These are phyloP conservation scores for Rotaria macrura DNA, from an alignment of 2,888 invertebrate genomes.

Conservation along the genomic window DNA sequence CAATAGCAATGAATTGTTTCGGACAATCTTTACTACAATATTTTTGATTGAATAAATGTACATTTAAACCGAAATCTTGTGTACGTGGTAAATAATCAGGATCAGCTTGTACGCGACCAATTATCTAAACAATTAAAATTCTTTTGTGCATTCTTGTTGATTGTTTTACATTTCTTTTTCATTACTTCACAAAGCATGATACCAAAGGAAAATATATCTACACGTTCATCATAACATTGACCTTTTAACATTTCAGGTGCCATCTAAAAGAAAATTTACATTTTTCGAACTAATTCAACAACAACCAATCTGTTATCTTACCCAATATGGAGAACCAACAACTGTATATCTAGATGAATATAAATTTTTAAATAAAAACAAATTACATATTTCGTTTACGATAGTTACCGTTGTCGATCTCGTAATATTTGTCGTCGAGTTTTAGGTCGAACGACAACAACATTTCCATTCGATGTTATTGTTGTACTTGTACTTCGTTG, in stretches of 20 bases:
- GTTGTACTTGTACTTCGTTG: conserved; percentile 16
- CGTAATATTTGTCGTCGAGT: neutral
- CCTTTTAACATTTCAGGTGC: conserved; percentile 97
- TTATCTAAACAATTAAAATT: conserved; percentile 56
- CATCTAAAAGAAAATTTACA: conserved; percentile 55
- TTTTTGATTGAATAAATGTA: conserved; percentile 69
- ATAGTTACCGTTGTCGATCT: conserved; percentile 12
- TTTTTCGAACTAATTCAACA: neutral
- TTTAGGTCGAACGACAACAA: conserved; percentile 1
- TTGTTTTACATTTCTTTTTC: neutral
- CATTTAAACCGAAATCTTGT: conserved; percentile 80
- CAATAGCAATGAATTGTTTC: conserved; percentile 72
- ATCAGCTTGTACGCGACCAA: conserved; percentile 84
- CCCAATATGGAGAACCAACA: conserved; percentile 12
- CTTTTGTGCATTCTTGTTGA: neutral
- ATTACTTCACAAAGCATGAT: conserved; percentile 75
- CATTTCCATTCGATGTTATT: neutral
- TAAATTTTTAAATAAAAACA: neutral
- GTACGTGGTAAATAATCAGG: conserved; percentile 82
- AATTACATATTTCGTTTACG: no score
- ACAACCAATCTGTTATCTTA: neutral
- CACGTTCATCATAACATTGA: conserved; percentile 85
- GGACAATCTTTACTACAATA: conserved; percentile 70
- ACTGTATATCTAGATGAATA: neutral
- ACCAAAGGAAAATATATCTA: conserved; percentile 87